Evolutionary conservation across 2,888 invertebrate genomes (phyloP).

Genomic region (Lasioglossum figueresi): DNA sequence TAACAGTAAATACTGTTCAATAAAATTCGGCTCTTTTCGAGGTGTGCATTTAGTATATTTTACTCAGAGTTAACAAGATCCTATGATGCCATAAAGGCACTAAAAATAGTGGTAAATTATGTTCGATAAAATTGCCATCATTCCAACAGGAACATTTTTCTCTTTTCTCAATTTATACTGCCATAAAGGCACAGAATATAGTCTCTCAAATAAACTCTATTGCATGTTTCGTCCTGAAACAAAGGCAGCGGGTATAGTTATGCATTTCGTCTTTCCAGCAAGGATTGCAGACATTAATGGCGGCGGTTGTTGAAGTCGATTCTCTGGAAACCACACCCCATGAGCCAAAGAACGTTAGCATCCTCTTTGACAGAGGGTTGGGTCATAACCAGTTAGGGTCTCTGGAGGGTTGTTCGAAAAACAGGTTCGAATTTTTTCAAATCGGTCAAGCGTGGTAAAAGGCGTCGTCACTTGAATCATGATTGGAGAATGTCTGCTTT

Average conservation of each 20-base stretch:
- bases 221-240: not conserved
- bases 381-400: not conserved
- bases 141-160: not conserved
- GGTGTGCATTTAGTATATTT: not conserved
- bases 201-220: not conserved
- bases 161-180: not conserved
- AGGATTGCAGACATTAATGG: constrained; percentile 17
- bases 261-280: not conserved
- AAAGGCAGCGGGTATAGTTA: not conserved
- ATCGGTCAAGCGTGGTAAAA: constrained; percentile 49
- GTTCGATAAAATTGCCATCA: not conserved
- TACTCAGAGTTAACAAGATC: not conserved
- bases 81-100: not conserved
- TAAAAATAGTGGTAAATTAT: not conserved
- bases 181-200: not conserved
- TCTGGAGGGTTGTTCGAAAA: constrained; percentile 24
- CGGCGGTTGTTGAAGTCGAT: constrained; percentile 15
- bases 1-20: too few relatives aligned
- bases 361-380: constrained; percentile 28
- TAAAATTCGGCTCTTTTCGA: too few relatives aligned
- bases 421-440: constrained; percentile 42
- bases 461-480: constrained; percentile 12
- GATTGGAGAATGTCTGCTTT: constrained; percentile 13
- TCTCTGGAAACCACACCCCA: constrained; percentile 47
- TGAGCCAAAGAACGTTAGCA: constrained; percentile 8